Conservation (phyloP, 2,113 vertebrate genomes). For the Cryptomyrus ogoouensis region DNA sequence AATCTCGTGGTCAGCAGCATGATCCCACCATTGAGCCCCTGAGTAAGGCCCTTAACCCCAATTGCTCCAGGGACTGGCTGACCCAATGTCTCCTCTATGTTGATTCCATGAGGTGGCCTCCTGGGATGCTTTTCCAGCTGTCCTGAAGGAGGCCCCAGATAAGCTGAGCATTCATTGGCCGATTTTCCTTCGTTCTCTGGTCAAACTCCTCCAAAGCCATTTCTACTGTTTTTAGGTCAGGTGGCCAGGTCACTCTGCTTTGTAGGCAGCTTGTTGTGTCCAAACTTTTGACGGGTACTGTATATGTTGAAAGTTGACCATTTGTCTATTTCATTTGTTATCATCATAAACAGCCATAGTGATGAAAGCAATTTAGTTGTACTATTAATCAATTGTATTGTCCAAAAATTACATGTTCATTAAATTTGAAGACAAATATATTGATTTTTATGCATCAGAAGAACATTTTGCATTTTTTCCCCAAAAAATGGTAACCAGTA, state of each 20-base stretch:
- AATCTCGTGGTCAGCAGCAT: background rate
- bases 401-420: too few species aligned
- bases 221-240: background rate
- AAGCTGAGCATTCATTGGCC: background rate
- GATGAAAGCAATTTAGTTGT: too few species aligned
- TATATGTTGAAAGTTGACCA: background rate
- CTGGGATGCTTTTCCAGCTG: background rate
- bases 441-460: background rate
- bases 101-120: background rate
- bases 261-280: background rate
- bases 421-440: background rate
- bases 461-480: background rate
- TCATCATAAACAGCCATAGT: too few species aligned
- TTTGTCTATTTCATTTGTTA: too few species aligned
- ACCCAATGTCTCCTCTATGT: background rate
- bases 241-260: background rate
- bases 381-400: too few species aligned
- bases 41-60: background rate
- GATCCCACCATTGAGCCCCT: background rate
- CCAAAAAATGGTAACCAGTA: background rate
- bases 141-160: background rate
- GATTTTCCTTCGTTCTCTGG: background rate
- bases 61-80: background rate
- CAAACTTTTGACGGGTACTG: background rate
- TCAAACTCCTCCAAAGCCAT: background rate